Base-by-base conservation (phyloP, 2,113 vertebrate genomes). In the Myrmecophaga tridactyla region DNA sequence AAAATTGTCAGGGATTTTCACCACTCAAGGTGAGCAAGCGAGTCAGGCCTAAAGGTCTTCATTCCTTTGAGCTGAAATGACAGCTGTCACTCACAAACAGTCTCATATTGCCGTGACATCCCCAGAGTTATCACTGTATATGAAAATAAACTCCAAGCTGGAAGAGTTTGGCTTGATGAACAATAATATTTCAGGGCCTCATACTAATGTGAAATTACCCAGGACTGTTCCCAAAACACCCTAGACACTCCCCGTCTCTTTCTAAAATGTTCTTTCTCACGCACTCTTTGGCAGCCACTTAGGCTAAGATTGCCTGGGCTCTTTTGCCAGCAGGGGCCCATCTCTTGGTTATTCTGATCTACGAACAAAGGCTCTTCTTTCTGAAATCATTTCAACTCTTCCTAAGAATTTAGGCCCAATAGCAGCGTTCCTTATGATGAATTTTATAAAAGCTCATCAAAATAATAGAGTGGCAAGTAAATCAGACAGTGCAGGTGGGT, bases 121-220 rank as follows among this genome's bases (percentile, higher is more conserved):
- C n/a, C 62, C 21, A 53, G 29, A 62, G 65, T 78, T 88, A 84
- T 72, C 73, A 78, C 31, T 86, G 25, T 78, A 51, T 60, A 73
- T 69, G 56, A 94, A 97, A 97, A 92, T 90, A 96, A 81, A 83
- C 69, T 87, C 58, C 46, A 88, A 93, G 15, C 29, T 39, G 29
- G 43, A 88, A 93, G 27, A 9, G 7, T 67, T 85, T 82, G 80
- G 21, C 43, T 95, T 92, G 83, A 92, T 95, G 90, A 96, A 89
- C 86, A 85, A 48, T 93, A 84, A 91, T 76, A 97, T 69, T 96
- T 95, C 5, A 41, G 21, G n/a, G 29, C 17, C 95, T 95, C 51
- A 48, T 81, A 67, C 48, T 76, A 86, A 53, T 95, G 69, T 94
- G 51, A 89, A 92, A 89, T 96, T 93, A 85, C 86, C 87, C 94